phyloP scores from a whole-genome alignment of 2,797 vertebrate genomes.

The Anomalospiza imberbis region DNA sequence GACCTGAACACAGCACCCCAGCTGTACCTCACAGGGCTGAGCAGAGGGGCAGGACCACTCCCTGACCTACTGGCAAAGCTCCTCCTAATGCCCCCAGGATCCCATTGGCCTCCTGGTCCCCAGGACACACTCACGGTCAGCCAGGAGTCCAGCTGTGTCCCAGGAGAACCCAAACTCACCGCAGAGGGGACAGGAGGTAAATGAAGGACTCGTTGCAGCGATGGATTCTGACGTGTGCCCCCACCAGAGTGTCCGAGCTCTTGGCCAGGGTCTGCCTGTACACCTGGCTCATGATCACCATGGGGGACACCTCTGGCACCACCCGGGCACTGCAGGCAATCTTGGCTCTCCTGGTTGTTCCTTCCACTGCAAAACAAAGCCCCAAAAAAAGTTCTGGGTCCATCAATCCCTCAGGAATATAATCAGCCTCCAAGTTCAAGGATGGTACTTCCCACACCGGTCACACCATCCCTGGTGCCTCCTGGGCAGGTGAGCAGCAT shows the following conservation, averaged over 20 bases:
- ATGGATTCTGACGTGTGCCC: constrained; percentile 89
- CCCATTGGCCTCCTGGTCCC: not conserved
- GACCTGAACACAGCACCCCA: not conserved
- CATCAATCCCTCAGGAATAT: not conserved
- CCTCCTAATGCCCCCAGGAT: not conserved
- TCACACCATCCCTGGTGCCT: rapidly evolving
- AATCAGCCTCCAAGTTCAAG: not conserved
- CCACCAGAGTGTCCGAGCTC: constrained; percentile 88
- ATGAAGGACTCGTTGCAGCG: constrained; percentile 92
- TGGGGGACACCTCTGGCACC: constrained; percentile 82
- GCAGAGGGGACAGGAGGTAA: constrained; percentile 92
- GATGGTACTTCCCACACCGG: rapidly evolving
- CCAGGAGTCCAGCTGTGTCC: not conserved
- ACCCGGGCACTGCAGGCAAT: constrained; percentile 84
- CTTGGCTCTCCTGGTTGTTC: constrained; percentile 87
- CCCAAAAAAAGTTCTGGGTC: not conserved
- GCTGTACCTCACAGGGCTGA: not conserved
- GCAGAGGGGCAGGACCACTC: not conserved
- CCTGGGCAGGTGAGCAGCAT: not conserved
- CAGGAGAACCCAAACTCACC: constrained; percentile 70
- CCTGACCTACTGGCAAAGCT: not conserved
- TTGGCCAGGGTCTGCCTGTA: constrained; percentile 94
- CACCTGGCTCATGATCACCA: constrained; percentile 93
- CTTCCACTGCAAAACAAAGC: constrained; percentile 82
- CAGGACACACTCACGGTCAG: not conserved